phyloP scores from a whole-genome alignment of 2,797 vertebrate species.

The Lycodopsis pacificus region DNA sequence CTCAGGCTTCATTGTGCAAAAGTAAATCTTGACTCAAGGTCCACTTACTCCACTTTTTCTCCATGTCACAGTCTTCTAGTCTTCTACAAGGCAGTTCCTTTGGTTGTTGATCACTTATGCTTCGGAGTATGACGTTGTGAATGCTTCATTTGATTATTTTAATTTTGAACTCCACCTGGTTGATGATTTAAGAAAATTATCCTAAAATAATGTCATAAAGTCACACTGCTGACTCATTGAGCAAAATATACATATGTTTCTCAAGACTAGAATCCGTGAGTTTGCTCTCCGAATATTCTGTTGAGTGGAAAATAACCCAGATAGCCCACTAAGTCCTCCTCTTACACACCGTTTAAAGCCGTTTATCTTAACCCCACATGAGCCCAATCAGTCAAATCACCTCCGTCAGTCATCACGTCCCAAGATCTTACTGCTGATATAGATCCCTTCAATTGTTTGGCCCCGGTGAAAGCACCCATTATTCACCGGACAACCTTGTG shows the following conservation, averaged over 20 bases:
- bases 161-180: no score
- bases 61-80: not conserved
- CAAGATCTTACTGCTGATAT: constrained; percentile 34
- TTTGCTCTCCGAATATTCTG: not conserved
- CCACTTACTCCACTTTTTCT: not conserved
- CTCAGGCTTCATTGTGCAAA: not conserved
- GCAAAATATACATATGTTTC: constrained; percentile 3
- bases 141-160: not conserved
- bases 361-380: constrained; percentile 7
- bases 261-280: not conserved
- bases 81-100: not conserved
- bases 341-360: not conserved
- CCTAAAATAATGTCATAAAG: not conserved
- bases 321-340: not conserved
- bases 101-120: not conserved
- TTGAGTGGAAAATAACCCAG: not conserved
- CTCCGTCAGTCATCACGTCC: constrained; percentile 19
- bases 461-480: constrained; percentile 12
- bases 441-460: constrained; percentile 26
- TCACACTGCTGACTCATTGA: not conserved
- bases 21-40: not conserved
- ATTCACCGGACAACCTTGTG: constrained; percentile 28
- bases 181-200: no score
- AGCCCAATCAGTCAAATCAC: constrained; percentile 15
- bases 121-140: not conserved